These are phyloP conservation scores for Parotia lawesii DNA, from an alignment of 2,113 vertebrate genomes.

Conservation along the genomic window DNA sequence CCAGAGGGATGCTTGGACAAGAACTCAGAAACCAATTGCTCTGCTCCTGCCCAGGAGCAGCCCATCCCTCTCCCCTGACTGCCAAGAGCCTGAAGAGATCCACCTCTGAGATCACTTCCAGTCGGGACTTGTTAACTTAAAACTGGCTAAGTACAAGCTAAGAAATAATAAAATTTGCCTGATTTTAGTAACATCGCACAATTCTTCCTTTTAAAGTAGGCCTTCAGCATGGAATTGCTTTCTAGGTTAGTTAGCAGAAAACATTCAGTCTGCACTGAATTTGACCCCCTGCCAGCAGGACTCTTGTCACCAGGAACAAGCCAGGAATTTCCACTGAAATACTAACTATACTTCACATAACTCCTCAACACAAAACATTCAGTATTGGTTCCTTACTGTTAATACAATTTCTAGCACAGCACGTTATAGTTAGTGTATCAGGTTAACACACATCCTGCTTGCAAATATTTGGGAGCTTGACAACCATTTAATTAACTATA, in stretches of 20 bases:
- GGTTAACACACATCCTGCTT: not conserved
- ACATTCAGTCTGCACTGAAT: not conserved
- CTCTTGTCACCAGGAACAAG: not conserved
- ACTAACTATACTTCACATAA: not conserved
- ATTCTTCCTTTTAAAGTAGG: not conserved
- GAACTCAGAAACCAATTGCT: not conserved
- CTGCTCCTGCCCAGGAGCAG: not conserved
- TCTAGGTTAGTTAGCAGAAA: not conserved
- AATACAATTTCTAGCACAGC: not conserved
- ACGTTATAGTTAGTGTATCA: not conserved
- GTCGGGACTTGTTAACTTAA: rapidly evolving
- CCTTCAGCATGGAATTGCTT: not conserved
- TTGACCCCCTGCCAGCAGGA: not conserved
- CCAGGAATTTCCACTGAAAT: not conserved
- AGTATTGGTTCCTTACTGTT: not conserved
- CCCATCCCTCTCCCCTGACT: not conserved
- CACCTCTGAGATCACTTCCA: not conserved
- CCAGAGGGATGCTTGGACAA: not conserved
- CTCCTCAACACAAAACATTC: not conserved
- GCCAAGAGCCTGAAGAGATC: not conserved
- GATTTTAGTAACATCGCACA: not conserved
- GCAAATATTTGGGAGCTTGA: not conserved
- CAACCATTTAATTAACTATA: not conserved
- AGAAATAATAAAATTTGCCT: not conserved
- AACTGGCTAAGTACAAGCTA: not conserved